Conservation (phyloP, 2,797 vertebrate species). For the Lophius americanus region DNA sequence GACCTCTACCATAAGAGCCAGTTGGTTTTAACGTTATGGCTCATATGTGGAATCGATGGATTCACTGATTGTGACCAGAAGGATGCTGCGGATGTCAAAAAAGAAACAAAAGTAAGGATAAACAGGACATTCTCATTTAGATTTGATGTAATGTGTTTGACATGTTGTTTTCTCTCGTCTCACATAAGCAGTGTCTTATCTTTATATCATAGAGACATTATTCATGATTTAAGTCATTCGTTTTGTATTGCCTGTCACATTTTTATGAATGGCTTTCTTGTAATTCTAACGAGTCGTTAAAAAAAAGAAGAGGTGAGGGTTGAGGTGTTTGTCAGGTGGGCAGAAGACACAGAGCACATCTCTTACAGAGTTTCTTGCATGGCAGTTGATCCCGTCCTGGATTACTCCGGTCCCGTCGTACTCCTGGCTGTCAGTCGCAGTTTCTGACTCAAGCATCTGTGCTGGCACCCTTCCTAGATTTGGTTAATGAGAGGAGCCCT, state of each 20-base stretch:
- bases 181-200: no score
- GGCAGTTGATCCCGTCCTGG: constrained; percentile 35
- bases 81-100: not conserved
- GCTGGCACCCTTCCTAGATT: constrained; percentile 65
- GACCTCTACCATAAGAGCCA: no score
- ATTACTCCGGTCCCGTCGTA: constrained; percentile 11
- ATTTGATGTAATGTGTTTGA: not conserved
- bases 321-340: not conserved
- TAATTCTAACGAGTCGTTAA: no score
- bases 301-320: not conserved
- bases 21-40: no score
- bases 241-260: no score
- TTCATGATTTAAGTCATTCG: no score
- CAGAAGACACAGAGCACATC: not conserved
- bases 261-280: no score
- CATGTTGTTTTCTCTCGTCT: no score
- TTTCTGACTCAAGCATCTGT: constrained; percentile 63
- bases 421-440: constrained; percentile 47
- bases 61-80: not conserved
- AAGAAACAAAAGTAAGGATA: not conserved
- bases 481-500: constrained; percentile 51
- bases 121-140: no score
- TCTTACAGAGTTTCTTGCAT: constrained; percentile 18
- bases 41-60: not conserved
- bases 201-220: no score